Conservation (phyloP, 2,113 vertebrate genomes). For the Trochalopteron elliotii region DNA sequence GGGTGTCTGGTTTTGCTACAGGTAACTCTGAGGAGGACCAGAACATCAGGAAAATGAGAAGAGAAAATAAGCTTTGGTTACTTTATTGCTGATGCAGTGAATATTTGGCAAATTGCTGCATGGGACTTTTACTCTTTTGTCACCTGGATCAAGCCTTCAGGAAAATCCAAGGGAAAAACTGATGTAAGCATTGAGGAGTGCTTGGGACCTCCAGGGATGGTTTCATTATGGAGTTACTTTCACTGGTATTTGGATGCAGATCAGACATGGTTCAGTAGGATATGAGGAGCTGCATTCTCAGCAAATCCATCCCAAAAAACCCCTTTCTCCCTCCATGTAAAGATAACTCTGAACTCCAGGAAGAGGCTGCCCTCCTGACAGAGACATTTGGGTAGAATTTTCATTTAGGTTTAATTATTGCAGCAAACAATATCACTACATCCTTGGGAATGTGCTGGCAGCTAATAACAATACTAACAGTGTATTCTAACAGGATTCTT, state of each 20-base stretch:
- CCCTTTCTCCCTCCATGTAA: neutral
- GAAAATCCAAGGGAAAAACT: neutral
- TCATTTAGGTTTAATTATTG: neutral
- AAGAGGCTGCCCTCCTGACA: neutral
- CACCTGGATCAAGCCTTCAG: neutral
- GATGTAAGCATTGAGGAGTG: neutral
- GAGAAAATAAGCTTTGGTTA: neutral
- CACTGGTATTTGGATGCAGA: neutral
- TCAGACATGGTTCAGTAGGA: neutral
- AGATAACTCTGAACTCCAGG: neutral
- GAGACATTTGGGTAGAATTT: neutral
- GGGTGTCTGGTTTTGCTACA: neutral
- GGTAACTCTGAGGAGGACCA: neutral
- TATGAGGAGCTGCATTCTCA: neutral
- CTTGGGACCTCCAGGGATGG: neutral
- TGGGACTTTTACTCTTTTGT: neutral
- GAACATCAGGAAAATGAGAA: neutral
- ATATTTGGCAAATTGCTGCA: neutral
- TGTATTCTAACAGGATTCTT: neutral
- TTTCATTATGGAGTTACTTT: neutral
- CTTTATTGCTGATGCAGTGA: neutral
- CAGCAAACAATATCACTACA: neutral
- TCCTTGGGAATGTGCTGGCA: neutral
- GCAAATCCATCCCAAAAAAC: neutral
- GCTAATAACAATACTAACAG: neutral